A percentile compares a stretch with the other conserved stretches of the same genome.
Evolutionary conservation across 2,797 vertebrate genomes (phyloP).

Genomic region (Bovichtus diacanthus): DNA sequence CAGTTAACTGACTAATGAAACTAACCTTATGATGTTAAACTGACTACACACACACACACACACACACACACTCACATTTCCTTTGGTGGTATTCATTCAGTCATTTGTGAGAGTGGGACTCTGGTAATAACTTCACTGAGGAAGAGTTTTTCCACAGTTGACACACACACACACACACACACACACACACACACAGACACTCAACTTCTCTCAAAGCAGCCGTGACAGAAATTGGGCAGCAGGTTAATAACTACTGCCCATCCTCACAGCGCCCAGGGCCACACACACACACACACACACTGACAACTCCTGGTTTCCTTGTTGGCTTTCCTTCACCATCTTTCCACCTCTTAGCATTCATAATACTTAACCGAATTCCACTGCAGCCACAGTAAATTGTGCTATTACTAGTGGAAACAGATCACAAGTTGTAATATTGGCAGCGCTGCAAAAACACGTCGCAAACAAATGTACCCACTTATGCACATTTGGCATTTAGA

Average conservation of each 20-base stretch:
- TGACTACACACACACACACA: too few species aligned
- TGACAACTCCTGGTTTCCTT: slow-evolving; percentile 11
- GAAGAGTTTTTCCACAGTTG: slow-evolving; percentile 41
- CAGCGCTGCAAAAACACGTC: too few species aligned
- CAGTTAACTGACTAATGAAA: too few species aligned
- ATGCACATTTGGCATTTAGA: too few species aligned
- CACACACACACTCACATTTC: slow-evolving; percentile 4
- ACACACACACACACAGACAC: slow-evolving; percentile 38
- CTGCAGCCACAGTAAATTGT: too few species aligned
- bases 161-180: slow-evolving; percentile 26
- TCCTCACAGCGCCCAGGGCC: slow-evolving; percentile 68
- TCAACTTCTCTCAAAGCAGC: slow-evolving; percentile 67
- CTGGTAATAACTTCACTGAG: slow-evolving; percentile 71
- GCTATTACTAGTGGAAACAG: too few species aligned
- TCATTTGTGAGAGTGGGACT: slow-evolving; percentile 57
- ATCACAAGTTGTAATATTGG: too few species aligned
- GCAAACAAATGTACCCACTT: too few species aligned
- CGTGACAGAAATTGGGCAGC: slow-evolving; percentile 79
- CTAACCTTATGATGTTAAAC: too few species aligned
- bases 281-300: slow-evolving; percentile 30
- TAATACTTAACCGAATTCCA: not conserved
- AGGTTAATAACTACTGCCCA: slow-evolving; percentile 81
- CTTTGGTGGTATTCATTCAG: slow-evolving; percentile 60
- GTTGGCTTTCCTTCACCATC: slow-evolving; percentile 8
- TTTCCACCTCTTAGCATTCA: not conserved